Percentiles rank a stretch among this genome's conserved stretches.
phyloP scores from a whole-genome alignment of 2,797 vertebrate species.

The Karalla daura region DNA sequence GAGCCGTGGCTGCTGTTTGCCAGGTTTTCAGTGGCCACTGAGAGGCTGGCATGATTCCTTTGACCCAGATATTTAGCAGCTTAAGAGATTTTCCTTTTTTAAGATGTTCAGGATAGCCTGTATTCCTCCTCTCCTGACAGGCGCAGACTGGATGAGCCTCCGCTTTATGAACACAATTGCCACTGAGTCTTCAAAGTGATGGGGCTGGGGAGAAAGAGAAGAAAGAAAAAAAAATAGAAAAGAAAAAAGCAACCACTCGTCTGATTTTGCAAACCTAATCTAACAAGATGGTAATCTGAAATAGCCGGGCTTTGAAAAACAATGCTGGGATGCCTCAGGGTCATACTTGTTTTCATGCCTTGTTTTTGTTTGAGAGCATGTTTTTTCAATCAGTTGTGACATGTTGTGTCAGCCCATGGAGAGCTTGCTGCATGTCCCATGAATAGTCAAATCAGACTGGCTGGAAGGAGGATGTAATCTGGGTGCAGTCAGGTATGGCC shows the following conservation, averaged over 20 bases:
- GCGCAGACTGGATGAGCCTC: conserved; percentile 5
- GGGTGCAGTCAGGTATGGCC: conserved; percentile 75
- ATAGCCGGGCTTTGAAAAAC: conserved; percentile 29
- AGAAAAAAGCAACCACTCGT: conserved; percentile 16
- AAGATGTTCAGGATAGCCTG: conserved; percentile 56
- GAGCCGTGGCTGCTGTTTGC: conserved; percentile 52
- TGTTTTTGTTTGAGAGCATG: conserved; percentile 35
- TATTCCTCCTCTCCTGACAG: conserved; percentile 29
- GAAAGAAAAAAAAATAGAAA: too few relatives aligned
- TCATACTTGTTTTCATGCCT: conserved; percentile 25
- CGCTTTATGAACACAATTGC: conserved; percentile 23
- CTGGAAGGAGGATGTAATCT: conserved; percentile 63
- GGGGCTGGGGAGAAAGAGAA: conserved; percentile 8
- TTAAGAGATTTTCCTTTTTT: conserved; percentile 59
- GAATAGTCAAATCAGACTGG: conserved; percentile 68
- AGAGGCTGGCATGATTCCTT: conserved; percentile 59
- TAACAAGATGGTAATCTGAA: conserved; percentile 37
- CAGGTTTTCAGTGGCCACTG: conserved; percentile 61
- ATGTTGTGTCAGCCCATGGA: conserved; percentile 41
- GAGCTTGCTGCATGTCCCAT: conserved; percentile 40
- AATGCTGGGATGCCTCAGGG: conserved; percentile 8
- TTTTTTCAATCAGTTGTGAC: conserved; percentile 60
- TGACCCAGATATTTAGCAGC: conserved; percentile 77
- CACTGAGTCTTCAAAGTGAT: conserved; percentile 23
- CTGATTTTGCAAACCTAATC: conserved; percentile 35